These are phyloP conservation scores for Hydropsyche tenuis DNA, from an alignment of 1,140 invertebrate species.

Conservation along the genomic window DNA sequence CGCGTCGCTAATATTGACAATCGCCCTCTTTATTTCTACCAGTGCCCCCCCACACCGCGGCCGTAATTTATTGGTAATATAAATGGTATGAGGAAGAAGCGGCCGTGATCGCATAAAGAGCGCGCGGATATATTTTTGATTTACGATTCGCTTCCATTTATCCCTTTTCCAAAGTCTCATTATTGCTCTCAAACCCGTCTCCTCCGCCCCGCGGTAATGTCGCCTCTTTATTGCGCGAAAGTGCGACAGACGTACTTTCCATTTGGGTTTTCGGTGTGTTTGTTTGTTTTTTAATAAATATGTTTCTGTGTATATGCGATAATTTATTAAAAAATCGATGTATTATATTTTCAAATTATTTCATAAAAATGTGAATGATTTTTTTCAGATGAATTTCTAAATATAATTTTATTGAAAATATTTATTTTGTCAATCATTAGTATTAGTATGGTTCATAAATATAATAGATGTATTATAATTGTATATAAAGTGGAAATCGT, in stretches of 20 bases:
- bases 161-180: conserved; percentile 44
- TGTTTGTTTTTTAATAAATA: no score
- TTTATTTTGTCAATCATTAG: no score
- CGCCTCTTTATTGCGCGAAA: conserved; percentile 28
- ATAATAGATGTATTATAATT: no score
- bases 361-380: no score
- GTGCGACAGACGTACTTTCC: not conserved
- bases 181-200: conserved; percentile 39
- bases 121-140: conserved; percentile 48
- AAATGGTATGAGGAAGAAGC: conserved; percentile 46
- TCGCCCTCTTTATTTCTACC: conserved; percentile 11
- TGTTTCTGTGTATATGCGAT: no score
- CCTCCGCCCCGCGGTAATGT: conserved; percentile 6
- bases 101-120: conserved; percentile 48
- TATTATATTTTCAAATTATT: no score
- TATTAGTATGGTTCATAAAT: no score
- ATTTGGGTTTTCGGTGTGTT: no score
- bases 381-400: no score
- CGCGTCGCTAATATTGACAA: conserved; percentile 40
- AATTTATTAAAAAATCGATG: no score
- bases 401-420: no score
- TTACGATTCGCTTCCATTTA: conserved; percentile 49
- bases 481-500: no score
- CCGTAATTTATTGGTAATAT: conserved; percentile 47
- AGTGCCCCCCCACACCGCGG: not conserved